phyloP scores from a whole-genome alignment of 2,797 vertebrate genomes.

The Sternotherus odoratus region DNA sequence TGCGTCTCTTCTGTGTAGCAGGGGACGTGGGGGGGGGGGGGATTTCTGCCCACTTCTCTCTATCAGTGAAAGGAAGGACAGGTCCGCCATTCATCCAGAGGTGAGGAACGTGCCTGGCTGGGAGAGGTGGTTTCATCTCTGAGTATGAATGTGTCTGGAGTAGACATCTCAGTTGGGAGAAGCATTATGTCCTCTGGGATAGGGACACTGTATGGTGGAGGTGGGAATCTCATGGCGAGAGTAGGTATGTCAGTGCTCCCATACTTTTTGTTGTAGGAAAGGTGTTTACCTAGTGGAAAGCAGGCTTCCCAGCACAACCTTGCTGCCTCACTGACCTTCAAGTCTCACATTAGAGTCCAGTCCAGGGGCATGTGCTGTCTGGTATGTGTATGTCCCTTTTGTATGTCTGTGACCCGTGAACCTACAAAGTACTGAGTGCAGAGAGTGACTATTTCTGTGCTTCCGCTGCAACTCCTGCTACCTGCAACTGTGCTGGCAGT shows the following conservation, averaged over 20 bases:
- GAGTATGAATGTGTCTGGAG: background rate
- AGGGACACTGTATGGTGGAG: background rate
- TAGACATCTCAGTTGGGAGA: too few species aligned
- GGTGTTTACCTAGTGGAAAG: background rate
- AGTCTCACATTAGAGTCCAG: background rate
- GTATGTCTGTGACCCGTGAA: slow-evolving; percentile 14
- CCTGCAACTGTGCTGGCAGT: slow-evolving; percentile 17
- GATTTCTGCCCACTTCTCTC: background rate
- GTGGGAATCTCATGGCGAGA: background rate
- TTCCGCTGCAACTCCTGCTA: slow-evolving; percentile 2
- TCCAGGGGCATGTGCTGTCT: background rate
- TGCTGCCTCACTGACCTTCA: background rate
- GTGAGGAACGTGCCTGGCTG: background rate
- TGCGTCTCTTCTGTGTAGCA: background rate
- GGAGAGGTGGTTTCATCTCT: too few species aligned
- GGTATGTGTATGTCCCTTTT: rapidly evolving
- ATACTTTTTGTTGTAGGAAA: rapidly evolving
- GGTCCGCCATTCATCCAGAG: background rate
- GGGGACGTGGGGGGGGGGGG: too few species aligned
- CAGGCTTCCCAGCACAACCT: background rate
- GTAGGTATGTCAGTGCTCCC: background rate
- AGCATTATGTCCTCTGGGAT: too few species aligned
- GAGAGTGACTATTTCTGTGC: slow-evolving; percentile 33
- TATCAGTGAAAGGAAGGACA: background rate
- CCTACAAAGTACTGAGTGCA: background rate